Evolutionary conservation across 1,140 invertebrate species (phyloP).

Genomic region (Nixonia krombeini): DNA sequence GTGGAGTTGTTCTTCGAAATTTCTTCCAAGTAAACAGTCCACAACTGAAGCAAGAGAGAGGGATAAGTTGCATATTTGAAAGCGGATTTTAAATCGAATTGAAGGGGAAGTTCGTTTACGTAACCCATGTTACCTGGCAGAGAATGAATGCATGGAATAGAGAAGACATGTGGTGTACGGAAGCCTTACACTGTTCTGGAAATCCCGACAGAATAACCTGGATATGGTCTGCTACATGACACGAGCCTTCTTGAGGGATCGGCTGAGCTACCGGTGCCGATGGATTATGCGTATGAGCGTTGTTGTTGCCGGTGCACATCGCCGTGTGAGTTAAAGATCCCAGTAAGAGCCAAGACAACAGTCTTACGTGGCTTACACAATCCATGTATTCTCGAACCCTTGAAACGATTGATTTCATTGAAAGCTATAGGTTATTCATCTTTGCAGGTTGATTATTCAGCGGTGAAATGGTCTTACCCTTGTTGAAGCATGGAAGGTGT

Average conservation of each 20-base stretch:
- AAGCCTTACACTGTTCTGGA: slow-evolving; percentile 94
- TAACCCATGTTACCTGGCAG: slow-evolving; percentile 75
- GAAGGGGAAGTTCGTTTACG: too few species aligned
- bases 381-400: slow-evolving; percentile 95
- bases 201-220: slow-evolving; percentile 96
- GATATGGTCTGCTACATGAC: slow-evolving; percentile 96
- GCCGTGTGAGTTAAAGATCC: slow-evolving; percentile 92
- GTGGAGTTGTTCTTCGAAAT: slow-evolving; percentile 78
- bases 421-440: slow-evolving; percentile 16
- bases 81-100: too few species aligned
- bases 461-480: too few species aligned
- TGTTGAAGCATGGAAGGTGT: slow-evolving; percentile 88
- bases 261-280: slow-evolving; percentile 80
- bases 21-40: slow-evolving; percentile 98
- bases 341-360: slow-evolving; percentile 95
- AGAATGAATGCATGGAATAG: slow-evolving; percentile 87
- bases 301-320: slow-evolving; percentile 69
- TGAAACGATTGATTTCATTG: too few species aligned
- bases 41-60: slow-evolving; percentile 87
- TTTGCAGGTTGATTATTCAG: too few species aligned
- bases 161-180: slow-evolving; percentile 93
- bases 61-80: too few species aligned
- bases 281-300: slow-evolving; percentile 57
- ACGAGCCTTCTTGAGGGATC: slow-evolving; percentile 95
- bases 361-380: slow-evolving; percentile 93